phyloP scores from a whole-genome alignment of 2,797 vertebrate species.

The Anguilla obscura region DNA sequence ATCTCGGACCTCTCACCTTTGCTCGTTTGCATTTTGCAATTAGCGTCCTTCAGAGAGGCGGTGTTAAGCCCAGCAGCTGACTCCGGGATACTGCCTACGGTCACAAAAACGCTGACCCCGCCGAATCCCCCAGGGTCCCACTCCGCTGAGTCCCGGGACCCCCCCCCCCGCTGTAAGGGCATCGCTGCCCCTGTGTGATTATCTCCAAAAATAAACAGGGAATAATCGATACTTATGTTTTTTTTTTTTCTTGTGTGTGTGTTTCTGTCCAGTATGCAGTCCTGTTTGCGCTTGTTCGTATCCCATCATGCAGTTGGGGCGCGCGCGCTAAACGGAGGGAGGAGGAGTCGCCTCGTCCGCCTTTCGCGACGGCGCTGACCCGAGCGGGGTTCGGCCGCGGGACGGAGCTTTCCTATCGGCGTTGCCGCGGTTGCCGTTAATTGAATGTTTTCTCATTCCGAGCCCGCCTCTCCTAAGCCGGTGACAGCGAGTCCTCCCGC shows the following conservation, averaged over 20 bases:
- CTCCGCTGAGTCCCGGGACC: not conserved
- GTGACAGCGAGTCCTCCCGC: not conserved
- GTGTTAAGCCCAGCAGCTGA: not conserved
- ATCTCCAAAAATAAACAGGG: slow-evolving; percentile 24
- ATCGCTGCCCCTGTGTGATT: slow-evolving; percentile 3
- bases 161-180: not conserved
- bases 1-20: slow-evolving; percentile 6
- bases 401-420: not conserved
- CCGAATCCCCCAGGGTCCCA: not conserved
- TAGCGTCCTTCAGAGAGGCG: slow-evolving; percentile 12
- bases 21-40: slow-evolving; percentile 22
- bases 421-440: not conserved
- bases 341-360: not conserved
- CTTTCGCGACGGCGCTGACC: not conserved
- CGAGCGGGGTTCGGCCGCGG: not conserved
- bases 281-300: no score
- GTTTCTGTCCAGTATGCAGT: no score
- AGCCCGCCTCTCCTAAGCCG: not conserved
- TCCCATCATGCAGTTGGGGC: not conserved
- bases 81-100: not conserved
- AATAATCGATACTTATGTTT: not conserved
- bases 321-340: not conserved
- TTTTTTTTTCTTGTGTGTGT: not conserved
- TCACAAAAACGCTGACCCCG: not conserved
- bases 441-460: not conserved